A percentile compares a stretch with the other conserved stretches of the same genome.
Conservation (phyloP, 2,797 vertebrate species). For the Liparis tanakae region DNA sequence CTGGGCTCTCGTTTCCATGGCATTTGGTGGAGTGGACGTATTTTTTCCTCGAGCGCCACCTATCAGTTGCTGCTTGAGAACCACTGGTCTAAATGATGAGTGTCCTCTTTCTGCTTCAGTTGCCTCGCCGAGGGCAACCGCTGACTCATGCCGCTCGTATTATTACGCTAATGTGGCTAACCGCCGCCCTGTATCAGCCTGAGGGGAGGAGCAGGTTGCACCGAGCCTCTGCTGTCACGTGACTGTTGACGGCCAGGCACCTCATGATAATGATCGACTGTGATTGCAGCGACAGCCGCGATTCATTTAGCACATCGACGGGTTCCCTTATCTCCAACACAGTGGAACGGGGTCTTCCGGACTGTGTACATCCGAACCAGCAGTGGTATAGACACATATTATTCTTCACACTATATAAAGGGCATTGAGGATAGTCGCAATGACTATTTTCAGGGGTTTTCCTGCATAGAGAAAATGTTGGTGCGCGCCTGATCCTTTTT, state of each 20-base stretch:
- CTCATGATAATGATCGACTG: conserved; percentile 27
- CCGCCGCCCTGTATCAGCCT: conserved; percentile 26
- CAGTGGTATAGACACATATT: background rate
- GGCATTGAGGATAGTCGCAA: no score
- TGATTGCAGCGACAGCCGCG: conserved; percentile 12
- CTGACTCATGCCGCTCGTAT: conserved; percentile 51
- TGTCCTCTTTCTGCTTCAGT: conserved; percentile 29
- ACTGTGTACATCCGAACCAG: background rate
- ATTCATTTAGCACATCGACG: background rate
- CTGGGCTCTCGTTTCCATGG: conserved; percentile 40
- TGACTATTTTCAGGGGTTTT: no score
- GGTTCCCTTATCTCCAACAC: background rate
- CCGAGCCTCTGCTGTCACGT: conserved; percentile 6
- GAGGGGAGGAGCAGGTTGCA: conserved; percentile 15
- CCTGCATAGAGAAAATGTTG: no score
- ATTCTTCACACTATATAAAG: conserved; percentile 12
- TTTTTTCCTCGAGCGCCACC: conserved; percentile 25
- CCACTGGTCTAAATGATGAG: conserved; percentile 34
- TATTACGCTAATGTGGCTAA: conserved; percentile 54
- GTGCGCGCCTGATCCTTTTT: no score
- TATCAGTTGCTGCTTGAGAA: conserved; percentile 4
- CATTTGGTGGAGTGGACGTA: conserved; percentile 41
- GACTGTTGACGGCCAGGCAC: background rate
- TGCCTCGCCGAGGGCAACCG: conserved; percentile 18
- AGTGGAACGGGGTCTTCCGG: background rate